Evolutionary conservation across 1,140 invertebrate genomes (phyloP), one percentile per base, ranked within the genome.

Genomic region (Riptortus pedestris): DNA sequence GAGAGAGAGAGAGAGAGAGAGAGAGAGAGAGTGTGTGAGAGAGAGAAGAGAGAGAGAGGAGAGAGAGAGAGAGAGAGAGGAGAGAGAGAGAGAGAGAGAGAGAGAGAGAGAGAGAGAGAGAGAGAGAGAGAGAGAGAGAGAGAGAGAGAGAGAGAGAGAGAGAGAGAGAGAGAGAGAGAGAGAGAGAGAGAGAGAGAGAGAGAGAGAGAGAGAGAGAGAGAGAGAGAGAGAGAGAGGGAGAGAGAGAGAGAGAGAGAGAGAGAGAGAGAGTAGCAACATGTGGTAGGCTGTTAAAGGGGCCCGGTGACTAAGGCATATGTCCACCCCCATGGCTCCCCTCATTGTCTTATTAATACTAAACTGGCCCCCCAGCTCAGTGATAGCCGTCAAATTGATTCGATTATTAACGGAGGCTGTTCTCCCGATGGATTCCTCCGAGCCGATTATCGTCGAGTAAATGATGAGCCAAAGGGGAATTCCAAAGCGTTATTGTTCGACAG

Each of bases 321-420:
- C 45, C 45, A 47, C 45, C 45, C 45, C 45, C 45, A 47, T 47
- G n/a, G 1, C n/a, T 18, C 45, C 45, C 45, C 45, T 47, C 45
- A 47, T 47, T 47, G 45, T 47, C 45, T 47, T 47, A 47, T 47
- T 47, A 47, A 47, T 47, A 47, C 22, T 47, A 47, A 47, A 22
- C 45, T 22, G n/a, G n/a, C 22, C 22, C 22, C 18, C n/a, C n/a
- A 47, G 45, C 20, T n/a, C n/a, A n/a, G n/a, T 47, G 3, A 47
- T 47, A 47, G 45, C 45, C 45, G 45, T 47, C 45, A 47, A 47
- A 47, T 47, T 47, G 45, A 47, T 47, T 47, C 45, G 45, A 47
- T 47, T 47, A 47, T 47, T 47, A 47, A 47, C 45, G 45, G 22
- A n/a, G 22, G n/a, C 45, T n/a, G 16, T n/a, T 20, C n/a, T 20